phyloP scores from a whole-genome alignment of 92 coral and sea anemone genomes.

The Galaxea fascicularis region DNA sequence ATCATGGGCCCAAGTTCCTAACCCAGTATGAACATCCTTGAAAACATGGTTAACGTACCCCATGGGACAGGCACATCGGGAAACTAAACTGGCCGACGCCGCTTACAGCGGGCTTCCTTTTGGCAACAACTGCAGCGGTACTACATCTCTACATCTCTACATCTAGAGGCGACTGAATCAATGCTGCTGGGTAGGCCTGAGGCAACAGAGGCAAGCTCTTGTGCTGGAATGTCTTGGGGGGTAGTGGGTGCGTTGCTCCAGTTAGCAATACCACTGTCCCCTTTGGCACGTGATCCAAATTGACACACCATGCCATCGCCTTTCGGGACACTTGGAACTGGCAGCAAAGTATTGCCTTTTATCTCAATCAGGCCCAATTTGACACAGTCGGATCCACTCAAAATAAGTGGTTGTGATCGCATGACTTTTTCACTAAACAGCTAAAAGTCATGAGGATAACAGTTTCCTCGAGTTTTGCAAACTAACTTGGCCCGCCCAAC shows the following conservation, averaged over 20 bases:
- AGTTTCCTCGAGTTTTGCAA: constrained; percentile 7
- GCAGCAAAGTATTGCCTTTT: constrained; percentile 3
- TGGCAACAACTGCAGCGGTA: constrained; percentile 4
- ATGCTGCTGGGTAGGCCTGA: neutral
- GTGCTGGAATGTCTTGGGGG: neutral
- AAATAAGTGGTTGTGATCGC: too few species aligned
- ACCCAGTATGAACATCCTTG: too few species aligned
- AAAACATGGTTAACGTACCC: too few species aligned
- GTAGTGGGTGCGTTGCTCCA: neutral
- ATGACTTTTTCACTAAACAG: constrained; percentile 30
- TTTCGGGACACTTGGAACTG: constrained; percentile 20
- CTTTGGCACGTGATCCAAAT: neutral
- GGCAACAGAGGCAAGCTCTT: neutral
- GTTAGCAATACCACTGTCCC: neutral
- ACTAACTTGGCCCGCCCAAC: constrained; percentile 5
- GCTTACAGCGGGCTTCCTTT: neutral
- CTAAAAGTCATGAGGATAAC: constrained; percentile 25
- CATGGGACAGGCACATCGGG: too few species aligned
- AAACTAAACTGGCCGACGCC: too few species aligned
- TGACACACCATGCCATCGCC: neutral
- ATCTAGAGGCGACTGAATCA: neutral
- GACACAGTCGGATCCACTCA: constrained; percentile 27
- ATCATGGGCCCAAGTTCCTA: too few species aligned
- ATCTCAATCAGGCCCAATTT: constrained; percentile 31
- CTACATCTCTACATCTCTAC: neutral